Evolutionary conservation across 2,888 invertebrate genomes (phyloP).

Genomic region (Tupiocoris notatus): DNA sequence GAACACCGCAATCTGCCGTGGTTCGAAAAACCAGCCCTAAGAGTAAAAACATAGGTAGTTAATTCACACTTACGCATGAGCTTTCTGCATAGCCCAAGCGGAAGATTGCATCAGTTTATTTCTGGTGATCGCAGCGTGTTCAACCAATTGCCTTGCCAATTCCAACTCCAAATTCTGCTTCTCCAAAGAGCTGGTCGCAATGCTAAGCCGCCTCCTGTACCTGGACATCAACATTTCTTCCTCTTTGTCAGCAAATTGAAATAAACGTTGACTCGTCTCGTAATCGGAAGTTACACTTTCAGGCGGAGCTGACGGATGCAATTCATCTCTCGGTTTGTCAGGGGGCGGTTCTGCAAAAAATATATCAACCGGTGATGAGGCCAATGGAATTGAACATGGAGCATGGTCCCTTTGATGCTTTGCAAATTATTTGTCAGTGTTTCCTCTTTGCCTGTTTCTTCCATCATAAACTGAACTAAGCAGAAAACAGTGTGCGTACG

Average conservation of each 20-base stretch:
- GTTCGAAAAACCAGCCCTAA: no score
- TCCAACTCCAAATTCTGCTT: slow-evolving; percentile 46
- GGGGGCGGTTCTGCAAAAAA: slow-evolving; percentile 31
- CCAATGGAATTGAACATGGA: neutral
- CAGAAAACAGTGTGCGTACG: no score
- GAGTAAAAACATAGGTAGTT: no score
- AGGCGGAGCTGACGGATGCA: slow-evolving; percentile 14
- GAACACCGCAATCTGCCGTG: no score
- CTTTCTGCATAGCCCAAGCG: slow-evolving; percentile 46
- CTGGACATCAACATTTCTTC: slow-evolving; percentile 45
- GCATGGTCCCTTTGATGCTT: neutral
- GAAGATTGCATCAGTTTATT: slow-evolving; percentile 43
- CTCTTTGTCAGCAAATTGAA: neutral
- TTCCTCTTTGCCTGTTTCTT: no score
- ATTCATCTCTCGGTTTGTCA: slow-evolving; percentile 1
- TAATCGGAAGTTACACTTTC: slow-evolving; percentile 18
- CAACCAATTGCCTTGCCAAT: slow-evolving; percentile 45
- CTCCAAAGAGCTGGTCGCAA: slow-evolving; percentile 42
- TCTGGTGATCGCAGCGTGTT: slow-evolving; percentile 44
- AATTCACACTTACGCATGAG: slow-evolving; percentile 39
- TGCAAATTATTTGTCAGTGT: no score
- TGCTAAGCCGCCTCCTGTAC: slow-evolving; percentile 43
- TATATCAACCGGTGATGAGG: neutral
- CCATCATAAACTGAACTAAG: no score
- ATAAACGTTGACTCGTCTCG: slow-evolving; percentile 6